Conservation (phyloP, 2,888 invertebrate genomes). For the Boloria selene region DNA sequence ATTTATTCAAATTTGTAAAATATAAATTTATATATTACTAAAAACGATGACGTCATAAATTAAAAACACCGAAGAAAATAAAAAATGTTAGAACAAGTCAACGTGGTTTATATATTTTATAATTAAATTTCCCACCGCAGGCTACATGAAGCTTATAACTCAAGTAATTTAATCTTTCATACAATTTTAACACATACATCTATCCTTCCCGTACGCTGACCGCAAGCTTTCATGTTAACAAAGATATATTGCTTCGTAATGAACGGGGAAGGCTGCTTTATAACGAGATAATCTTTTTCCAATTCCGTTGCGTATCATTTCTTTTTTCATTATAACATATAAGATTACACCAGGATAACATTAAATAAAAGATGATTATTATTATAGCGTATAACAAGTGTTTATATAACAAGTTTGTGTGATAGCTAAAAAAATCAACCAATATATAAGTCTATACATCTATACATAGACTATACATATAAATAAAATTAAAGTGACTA, state of each 20-base stretch:
- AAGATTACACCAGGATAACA: too few species aligned
- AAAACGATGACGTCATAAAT: too few species aligned
- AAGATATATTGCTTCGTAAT: constrained; percentile 44
- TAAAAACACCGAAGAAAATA: too few species aligned
- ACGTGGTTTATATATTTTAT: background rate
- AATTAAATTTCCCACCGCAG: constrained; percentile 5
- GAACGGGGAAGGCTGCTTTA: constrained; percentile 31
- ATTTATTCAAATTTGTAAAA: too few species aligned
- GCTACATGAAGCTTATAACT: constrained; percentile 13
- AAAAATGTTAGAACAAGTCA: background rate
- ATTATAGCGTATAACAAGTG: too few species aligned
- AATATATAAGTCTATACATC: too few species aligned
- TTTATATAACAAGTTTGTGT: too few species aligned
- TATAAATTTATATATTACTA: too few species aligned
- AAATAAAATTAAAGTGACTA: too few species aligned
- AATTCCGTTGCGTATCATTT: constrained; percentile 33
- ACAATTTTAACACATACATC: constrained; percentile 26
- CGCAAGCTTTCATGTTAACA: constrained; percentile 34
- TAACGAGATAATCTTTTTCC: constrained; percentile 35
- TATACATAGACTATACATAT: too few species aligned
- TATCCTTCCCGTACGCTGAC: constrained; percentile 31
- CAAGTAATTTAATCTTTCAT: constrained; percentile 25
- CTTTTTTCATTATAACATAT: background rate
- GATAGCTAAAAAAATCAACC: too few species aligned
- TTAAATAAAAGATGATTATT: too few species aligned